phyloP scores from a whole-genome alignment of 2,888 invertebrate genomes.

The Nephrotoma flavescens region DNA sequence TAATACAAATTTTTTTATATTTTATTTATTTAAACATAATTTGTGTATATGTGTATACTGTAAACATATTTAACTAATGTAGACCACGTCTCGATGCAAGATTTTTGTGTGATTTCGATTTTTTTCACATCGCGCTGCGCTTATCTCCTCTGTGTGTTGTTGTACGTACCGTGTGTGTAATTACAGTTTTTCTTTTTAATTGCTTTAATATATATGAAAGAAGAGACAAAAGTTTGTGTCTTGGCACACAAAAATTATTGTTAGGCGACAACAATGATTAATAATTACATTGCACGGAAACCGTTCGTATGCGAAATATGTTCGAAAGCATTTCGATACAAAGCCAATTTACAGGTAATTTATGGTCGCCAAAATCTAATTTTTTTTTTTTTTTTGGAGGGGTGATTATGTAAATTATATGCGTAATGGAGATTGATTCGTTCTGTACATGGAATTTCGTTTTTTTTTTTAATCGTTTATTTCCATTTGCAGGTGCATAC shows the following conservation, averaged over 20 bases:
- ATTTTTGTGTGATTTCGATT: not conserved
- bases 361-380: not conserved
- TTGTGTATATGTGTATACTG: not conserved
- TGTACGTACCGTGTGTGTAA: not conserved
- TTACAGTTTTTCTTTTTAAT: not conserved
- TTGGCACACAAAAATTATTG: not conserved
- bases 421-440: not conserved
- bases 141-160: not conserved
- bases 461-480: not conserved
- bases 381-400: not conserved
- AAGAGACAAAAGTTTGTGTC: not conserved
- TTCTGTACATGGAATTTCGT: not conserved
- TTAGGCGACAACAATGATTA: not conserved
- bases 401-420: not conserved
- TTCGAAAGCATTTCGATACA: not conserved
- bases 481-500: not conserved
- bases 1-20: not conserved
- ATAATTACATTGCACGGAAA: not conserved
- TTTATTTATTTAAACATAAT: not conserved
- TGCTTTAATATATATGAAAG: not conserved
- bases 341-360: not conserved
- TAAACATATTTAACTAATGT: not conserved
- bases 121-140: not conserved
- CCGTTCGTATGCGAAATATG: not conserved
- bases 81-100: not conserved